These are phyloP conservation scores for Exaiptasia diaphana DNA, from an alignment of 64 coral and sea anemone species.

Conservation along the genomic window DNA sequence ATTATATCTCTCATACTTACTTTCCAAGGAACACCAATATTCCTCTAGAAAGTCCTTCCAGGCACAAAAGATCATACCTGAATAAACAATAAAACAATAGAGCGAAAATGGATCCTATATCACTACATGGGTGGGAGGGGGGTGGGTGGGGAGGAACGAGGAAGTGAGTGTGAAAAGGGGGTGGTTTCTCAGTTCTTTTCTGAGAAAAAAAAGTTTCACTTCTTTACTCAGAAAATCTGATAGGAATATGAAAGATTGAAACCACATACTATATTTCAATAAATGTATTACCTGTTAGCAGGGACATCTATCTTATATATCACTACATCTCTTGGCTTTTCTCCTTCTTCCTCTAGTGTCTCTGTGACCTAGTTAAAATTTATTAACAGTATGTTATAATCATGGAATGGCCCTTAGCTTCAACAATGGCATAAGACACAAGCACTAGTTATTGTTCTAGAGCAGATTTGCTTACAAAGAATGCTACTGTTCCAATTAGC, in stretches of 20 bases:
- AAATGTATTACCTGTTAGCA: constrained; percentile 87
- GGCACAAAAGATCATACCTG: constrained; percentile 93
- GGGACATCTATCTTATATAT: constrained; percentile 98
- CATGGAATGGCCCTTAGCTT: neutral
- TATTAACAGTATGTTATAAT: neutral
- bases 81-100: neutral
- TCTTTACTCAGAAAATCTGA: neutral
- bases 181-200: neutral
- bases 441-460: too few species aligned
- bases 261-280: too few species aligned
- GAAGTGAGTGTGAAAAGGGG: neutral
- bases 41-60: constrained; percentile 91
- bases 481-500: too few species aligned
- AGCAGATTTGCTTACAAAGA: too few species aligned
- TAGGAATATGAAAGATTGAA: too few species aligned
- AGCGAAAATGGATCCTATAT: neutral
- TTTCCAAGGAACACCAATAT: constrained; percentile 87
- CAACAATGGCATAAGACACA: too few species aligned
- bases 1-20: constrained; percentile 57
- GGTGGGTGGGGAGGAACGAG: neutral
- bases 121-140: neutral
- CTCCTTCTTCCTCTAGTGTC: constrained; percentile 23
- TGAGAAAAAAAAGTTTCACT: neutral
- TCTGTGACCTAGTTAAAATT: constrained; percentile 50
- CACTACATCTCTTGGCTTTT: constrained; percentile 62